Percentiles rank a stretch among this genome's conserved stretches.
Evolutionary conservation across 2,113 vertebrate species (phyloP).

Genomic region (Myotis lucifugus): DNA sequence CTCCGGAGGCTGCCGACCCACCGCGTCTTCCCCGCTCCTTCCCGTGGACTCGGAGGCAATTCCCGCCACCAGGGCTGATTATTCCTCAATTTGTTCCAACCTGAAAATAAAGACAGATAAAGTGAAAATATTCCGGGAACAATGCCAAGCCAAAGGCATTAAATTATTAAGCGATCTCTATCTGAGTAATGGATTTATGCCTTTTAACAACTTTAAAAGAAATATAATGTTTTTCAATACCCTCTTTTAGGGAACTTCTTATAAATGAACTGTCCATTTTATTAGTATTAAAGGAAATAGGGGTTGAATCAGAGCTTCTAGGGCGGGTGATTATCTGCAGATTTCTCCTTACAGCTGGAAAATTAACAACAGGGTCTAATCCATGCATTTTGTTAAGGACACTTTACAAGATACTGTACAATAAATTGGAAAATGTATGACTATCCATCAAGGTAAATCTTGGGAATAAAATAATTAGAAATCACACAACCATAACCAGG

Average conservation of each 20-base stretch:
- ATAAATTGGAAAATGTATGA: slow-evolving; percentile 80
- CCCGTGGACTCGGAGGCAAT: not conserved
- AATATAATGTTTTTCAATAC: slow-evolving; percentile 72
- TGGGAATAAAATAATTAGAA: slow-evolving; percentile 89
- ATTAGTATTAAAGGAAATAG: slow-evolving; percentile 80
- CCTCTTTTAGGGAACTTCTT: slow-evolving; percentile 76
- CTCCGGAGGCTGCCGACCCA: rapidly evolving
- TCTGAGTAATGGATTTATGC: slow-evolving; percentile 84
- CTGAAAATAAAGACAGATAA: slow-evolving; percentile 86
- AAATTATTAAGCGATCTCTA: slow-evolving; percentile 83
- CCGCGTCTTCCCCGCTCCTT: not conserved
- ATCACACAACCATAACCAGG: slow-evolving; percentile 83
- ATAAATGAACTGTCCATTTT: slow-evolving; percentile 79
- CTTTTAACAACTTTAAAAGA: slow-evolving; percentile 83
- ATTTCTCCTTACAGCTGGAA: slow-evolving; percentile 77
- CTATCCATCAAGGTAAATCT: slow-evolving; percentile 83
- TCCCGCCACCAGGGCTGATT: slow-evolving; percentile 56
- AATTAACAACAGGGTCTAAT: slow-evolving; percentile 82
- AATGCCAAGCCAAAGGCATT: slow-evolving; percentile 83
- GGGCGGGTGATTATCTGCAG: slow-evolving; percentile 72
- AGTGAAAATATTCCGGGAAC: slow-evolving; percentile 84
- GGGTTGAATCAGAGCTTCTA: slow-evolving; percentile 58
- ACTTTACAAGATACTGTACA: slow-evolving; percentile 80
- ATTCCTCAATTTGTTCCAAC: slow-evolving; percentile 81
- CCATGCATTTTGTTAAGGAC: slow-evolving; percentile 72